Conservation (phyloP, 2,797 vertebrate species). For the Bradypus variegatus region DNA sequence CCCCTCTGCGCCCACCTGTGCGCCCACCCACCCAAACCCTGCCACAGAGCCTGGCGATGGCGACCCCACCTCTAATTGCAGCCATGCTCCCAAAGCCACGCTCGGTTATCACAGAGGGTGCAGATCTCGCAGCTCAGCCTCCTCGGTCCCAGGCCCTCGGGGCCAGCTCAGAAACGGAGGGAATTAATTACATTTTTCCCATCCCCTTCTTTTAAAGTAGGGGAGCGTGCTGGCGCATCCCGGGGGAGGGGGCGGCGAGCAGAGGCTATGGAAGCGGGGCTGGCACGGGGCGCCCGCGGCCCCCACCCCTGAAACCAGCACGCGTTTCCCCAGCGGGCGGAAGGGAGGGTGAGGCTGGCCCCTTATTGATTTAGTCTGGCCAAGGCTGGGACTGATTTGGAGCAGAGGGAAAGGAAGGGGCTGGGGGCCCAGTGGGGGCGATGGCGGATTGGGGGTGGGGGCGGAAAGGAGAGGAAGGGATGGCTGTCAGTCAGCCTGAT, state of each 20-base stretch:
- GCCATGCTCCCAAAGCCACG: conserved; percentile 70
- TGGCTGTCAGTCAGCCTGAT: conserved; percentile 67
- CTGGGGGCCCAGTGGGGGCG: conserved; percentile 51
- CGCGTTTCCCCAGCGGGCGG: conserved; percentile 53
- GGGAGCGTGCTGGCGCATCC: conserved; percentile 68
- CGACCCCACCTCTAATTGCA: conserved; percentile 71
- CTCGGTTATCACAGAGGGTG: conserved; percentile 98
- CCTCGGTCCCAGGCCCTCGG: conserved; percentile 83
- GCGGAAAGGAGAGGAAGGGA: conserved; percentile 62
- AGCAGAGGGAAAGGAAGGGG: conserved; percentile 71
- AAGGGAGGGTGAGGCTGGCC: conserved; percentile 24
- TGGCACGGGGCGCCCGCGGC: conserved; percentile 31
- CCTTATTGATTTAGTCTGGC: conserved; percentile 60
- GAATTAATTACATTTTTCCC: conserved; percentile 98
- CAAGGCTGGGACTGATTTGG: conserved; percentile 72
- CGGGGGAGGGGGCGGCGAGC: conserved; percentile 48
- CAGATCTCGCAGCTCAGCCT: conserved; percentile 93
- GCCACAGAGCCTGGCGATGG: conserved; percentile 44
- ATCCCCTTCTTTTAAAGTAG: conserved; percentile 91
- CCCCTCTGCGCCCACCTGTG: background rate
- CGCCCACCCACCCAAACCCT: background rate
- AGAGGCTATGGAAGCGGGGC: conserved; percentile 55
- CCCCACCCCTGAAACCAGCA: conserved; percentile 37
- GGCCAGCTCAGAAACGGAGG: conserved; percentile 94
- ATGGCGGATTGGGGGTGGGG: background rate